Evolutionary conservation across 2,797 vertebrate species (phyloP).

Genomic region (Pseudotriccus pelzelni): DNA sequence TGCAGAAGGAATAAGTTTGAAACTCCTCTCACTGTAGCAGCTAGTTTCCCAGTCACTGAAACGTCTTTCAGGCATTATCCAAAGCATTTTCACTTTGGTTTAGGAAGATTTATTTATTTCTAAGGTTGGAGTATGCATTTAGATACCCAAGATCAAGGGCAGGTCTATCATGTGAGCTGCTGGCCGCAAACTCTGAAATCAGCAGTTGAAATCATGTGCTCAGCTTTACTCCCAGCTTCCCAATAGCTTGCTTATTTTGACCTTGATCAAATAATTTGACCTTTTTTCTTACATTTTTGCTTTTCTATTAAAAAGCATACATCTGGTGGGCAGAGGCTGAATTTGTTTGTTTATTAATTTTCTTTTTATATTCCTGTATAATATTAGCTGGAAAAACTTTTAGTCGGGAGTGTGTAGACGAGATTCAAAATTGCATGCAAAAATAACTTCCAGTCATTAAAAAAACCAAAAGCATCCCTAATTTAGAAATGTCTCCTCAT

Average conservation of each 20-base stretch:
- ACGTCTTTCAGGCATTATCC: background rate
- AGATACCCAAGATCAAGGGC: background rate
- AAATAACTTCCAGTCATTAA: background rate
- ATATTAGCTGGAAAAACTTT: background rate
- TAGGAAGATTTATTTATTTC: background rate
- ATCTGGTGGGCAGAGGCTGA: background rate
- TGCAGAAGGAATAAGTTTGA: background rate
- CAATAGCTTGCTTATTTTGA: background rate
- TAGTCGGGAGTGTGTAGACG: background rate
- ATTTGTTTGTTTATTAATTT: constrained; percentile 1
- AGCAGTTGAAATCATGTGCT: background rate
- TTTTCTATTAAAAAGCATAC: background rate
- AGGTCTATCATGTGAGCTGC: background rate
- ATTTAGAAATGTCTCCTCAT: constrained; percentile 33
- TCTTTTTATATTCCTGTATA: background rate
- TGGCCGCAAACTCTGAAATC: background rate
- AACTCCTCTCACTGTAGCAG: background rate
- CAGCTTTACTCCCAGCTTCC: background rate
- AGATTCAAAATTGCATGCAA: background rate
- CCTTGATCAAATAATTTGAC: background rate
- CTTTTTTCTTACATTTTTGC: background rate
- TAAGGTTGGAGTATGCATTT: background rate
- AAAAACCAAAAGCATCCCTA: background rate
- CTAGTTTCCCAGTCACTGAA: background rate
- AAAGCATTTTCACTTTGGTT: background rate